Evolutionary conservation across 2,797 vertebrate genomes (phyloP), one percentile per base, ranked within the genome.

Genomic region (Microctenopoma lineatum): DNA sequence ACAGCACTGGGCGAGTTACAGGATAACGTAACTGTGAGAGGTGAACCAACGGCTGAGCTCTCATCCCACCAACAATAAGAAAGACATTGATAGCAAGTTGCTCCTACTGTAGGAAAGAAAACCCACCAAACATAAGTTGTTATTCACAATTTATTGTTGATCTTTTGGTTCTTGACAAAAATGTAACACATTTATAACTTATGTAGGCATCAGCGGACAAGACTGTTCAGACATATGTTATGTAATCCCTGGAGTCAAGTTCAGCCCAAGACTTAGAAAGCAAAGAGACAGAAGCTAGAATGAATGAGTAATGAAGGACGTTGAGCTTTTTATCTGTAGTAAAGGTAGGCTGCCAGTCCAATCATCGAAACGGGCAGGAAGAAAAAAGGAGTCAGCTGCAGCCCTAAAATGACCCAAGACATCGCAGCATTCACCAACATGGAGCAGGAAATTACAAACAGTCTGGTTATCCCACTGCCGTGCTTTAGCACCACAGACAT

Each of bases 401-500:
- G 87, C 62, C 90, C 92, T 69, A 98, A 91, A 13, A 96, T 64
- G n/a, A 81, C 59, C 67, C 96, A 94, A 0, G 97, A 98, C 38
- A 98, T 81, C 42, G 96, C 39, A 0, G 95, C 96, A 0, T 98
- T 99, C 41, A 97, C 95, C 77, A 98, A 90, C 89, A 99, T 94
- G 15, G 97, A 96, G 69, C 94, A 96, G 83, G 97, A 98, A 83
- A 99, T 97, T 50, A 98, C 73, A 2, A 99, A 99, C 38, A 99
- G 95, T 45, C 97, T 93, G 4, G 96, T 97, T 91, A 99, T 97
- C 75, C 96, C 97, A 41, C 93, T 97, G 90, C 97, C 96, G 1
- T 98, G 96, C 83, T 99, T 99, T 87, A 98, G 96, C 75, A 99
- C 93, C 53, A 96, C 90, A 0, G 97, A 98, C 97, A 98, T 98